phyloP scores from a whole-genome alignment of 2,113 vertebrate genomes.

The Tretioscincus oriximinensis region DNA sequence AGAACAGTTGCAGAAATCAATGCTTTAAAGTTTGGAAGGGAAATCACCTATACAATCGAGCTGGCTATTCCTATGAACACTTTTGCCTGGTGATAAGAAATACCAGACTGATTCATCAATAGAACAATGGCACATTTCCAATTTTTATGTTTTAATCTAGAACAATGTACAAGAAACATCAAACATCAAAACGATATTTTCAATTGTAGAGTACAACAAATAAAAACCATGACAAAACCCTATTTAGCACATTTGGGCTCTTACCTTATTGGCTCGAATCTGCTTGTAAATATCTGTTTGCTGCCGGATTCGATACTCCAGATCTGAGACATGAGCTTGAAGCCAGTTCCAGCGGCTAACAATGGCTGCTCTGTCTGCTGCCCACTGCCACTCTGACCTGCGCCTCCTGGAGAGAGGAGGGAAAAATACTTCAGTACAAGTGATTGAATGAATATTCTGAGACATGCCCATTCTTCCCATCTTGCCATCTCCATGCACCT shows the following conservation, averaged over 20 bases:
- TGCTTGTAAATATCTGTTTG: constrained; percentile 97
- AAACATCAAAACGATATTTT: fast-evolving
- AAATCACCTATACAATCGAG: not conserved
- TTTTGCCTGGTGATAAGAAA: constrained; percentile 21
- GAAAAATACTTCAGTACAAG: not conserved
- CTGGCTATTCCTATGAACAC: not conserved
- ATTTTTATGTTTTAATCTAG: fast-evolving
- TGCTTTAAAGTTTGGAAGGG: not conserved
- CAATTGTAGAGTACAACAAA: fast-evolving
- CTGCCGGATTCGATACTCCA: constrained; percentile 98
- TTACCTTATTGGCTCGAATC: constrained; percentile 92
- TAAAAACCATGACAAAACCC: fast-evolving
- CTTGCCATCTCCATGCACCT: not conserved
- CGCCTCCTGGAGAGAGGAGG: constrained; percentile 80
- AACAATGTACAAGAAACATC: not conserved
- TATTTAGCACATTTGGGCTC: not conserved
- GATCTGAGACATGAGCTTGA: constrained; percentile 96
- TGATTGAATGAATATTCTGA: not conserved
- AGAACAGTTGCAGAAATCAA: not conserved
- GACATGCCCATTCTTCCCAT: not conserved
- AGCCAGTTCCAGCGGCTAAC: constrained; percentile 99
- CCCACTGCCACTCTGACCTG: constrained; percentile 92
- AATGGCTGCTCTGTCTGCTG: constrained; percentile 91
- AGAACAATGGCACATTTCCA: constrained; percentile 19
- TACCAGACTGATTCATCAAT: constrained; percentile 28